phyloP scores from a whole-genome alignment of 2,888 invertebrate genomes.

The Calliopum simillimum region DNA sequence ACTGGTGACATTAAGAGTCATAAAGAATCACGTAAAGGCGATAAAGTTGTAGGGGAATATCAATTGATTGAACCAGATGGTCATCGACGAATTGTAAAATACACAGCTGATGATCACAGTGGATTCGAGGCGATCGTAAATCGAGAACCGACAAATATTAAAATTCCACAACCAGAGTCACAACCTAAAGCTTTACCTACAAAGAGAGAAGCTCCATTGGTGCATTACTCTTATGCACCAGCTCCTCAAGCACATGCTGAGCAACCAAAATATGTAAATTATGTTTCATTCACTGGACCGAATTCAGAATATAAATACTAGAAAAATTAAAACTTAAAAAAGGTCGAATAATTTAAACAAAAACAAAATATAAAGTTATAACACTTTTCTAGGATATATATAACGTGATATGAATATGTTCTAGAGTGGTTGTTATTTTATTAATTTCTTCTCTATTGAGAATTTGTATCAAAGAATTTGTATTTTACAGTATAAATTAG shows the following conservation, averaged over 20 bases:
- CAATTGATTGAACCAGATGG: conserved; percentile 70
- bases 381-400: conserved; percentile 37
- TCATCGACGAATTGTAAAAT: conserved; percentile 69
- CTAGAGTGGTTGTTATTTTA: conserved; percentile 7
- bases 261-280: conserved; percentile 47
- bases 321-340: conserved; percentile 32
- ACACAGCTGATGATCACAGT: conserved; percentile 69
- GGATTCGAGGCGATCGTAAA: conserved; percentile 71
- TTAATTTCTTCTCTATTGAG: conserved; percentile 20
- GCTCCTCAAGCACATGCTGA: conserved; percentile 14
- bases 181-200: conserved; percentile 50
- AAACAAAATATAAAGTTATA: conserved; percentile 10
- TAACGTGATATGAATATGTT: too few species aligned
- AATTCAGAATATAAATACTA: conserved; percentile 58
- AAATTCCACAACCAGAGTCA: conserved; percentile 59
- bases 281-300: conserved; percentile 57
- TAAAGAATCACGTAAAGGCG: conserved; percentile 69
- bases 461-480: conserved; percentile 42
- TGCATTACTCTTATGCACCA: conserved; percentile 52
- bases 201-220: conserved; percentile 52
- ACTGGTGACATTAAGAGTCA: conserved; percentile 71
- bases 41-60: conserved; percentile 69
- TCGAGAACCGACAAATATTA: conserved; percentile 67
- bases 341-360: conserved; percentile 15
- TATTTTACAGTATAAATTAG: conserved; percentile 28